A percentile compares a stretch with the other conserved stretches of the same genome.
These are phyloP conservation scores for Amphiura filiformis DNA, from an alignment of 35 echinoderm and acorn worm genomes.

Conservation along the genomic window DNA sequence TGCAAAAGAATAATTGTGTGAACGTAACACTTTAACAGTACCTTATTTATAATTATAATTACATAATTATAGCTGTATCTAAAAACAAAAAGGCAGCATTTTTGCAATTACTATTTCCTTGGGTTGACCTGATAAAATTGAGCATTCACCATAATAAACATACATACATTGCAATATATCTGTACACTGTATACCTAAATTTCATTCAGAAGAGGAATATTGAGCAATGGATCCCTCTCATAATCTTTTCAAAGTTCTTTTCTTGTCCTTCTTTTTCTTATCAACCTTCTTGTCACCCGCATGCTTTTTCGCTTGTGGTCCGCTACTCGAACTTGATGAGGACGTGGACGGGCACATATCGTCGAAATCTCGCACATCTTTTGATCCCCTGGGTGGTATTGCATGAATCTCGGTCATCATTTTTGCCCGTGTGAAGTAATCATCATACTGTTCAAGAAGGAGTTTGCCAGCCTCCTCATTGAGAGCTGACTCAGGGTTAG, in stretches of 20 bases:
- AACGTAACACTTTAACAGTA: too few relatives aligned
- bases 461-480: slow-evolving; percentile 98
- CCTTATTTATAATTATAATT: too few relatives aligned
- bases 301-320: slow-evolving; percentile 84
- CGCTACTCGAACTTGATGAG: slow-evolving; percentile 25
- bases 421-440: slow-evolving; percentile 90
- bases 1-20: too few relatives aligned
- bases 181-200: slow-evolving; percentile 7
- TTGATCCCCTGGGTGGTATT: slow-evolving; percentile 53
- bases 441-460: slow-evolving; percentile 94
- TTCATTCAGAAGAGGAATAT: not conserved
- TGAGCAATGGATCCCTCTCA: slow-evolving; percentile 23
- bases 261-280: slow-evolving; percentile 97
- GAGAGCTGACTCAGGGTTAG: slow-evolving; percentile 95
- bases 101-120: too few relatives aligned
- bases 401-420: slow-evolving; percentile 99
- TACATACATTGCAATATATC: not conserved
- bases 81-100: too few relatives aligned
- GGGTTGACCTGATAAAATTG: too few relatives aligned
- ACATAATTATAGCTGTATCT: too few relatives aligned
- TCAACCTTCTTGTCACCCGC: slow-evolving; percentile 96
- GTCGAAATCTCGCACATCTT: slow-evolving; percentile 58
- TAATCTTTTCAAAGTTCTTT: slow-evolving; percentile 97
- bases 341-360: slow-evolving; percentile 68
- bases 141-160: too few relatives aligned